A percentile compares a stretch with the other conserved stretches of the same genome.
Conservation (phyloP, 37 sponge, comb jelly and placozoan genomes). For the Ephydatia muelleri region DNA sequence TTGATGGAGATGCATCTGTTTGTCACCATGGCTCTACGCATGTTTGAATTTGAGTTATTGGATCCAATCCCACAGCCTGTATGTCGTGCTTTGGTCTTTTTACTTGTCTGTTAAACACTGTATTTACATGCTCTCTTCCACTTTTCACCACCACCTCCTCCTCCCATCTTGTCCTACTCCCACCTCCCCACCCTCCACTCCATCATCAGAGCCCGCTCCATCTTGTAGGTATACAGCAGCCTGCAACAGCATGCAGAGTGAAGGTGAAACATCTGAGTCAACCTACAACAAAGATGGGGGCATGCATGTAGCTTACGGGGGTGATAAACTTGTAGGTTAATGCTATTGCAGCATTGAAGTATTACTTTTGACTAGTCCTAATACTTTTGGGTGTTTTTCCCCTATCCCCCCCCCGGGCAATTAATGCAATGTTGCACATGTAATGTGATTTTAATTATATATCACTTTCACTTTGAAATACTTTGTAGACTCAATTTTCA, state of each 20-base stretch:
- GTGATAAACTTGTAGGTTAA: too few relatives aligned
- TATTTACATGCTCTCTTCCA: too few relatives aligned
- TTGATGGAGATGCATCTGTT: slow-evolving; percentile 86
- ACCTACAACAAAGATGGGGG: neutral
- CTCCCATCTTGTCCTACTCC: neutral
- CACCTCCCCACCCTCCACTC: neutral
- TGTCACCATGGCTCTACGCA: slow-evolving; percentile 47
- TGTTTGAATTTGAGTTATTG: slow-evolving; percentile 61
- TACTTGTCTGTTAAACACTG: neutral
- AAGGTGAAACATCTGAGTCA: neutral
- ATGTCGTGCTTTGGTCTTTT: neutral
- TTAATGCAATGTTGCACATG: too few relatives aligned
- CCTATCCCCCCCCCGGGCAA: too few relatives aligned
- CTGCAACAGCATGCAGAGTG: neutral
- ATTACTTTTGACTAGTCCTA: too few relatives aligned
- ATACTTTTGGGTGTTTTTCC: too few relatives aligned
- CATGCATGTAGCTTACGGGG: too few relatives aligned
- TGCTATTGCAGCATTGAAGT: too few relatives aligned
- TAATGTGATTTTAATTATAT: too few relatives aligned
- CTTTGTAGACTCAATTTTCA: too few relatives aligned
- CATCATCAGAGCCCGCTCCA: slow-evolving; percentile 23
- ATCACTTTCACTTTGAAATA: too few relatives aligned
- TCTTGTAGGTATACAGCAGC: slow-evolving; percentile 29
- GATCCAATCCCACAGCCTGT: slow-evolving; percentile 70
- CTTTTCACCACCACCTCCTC: neutral